phyloP scores from a whole-genome alignment of 2,888 invertebrate species.

The Leucozona laternaria region DNA sequence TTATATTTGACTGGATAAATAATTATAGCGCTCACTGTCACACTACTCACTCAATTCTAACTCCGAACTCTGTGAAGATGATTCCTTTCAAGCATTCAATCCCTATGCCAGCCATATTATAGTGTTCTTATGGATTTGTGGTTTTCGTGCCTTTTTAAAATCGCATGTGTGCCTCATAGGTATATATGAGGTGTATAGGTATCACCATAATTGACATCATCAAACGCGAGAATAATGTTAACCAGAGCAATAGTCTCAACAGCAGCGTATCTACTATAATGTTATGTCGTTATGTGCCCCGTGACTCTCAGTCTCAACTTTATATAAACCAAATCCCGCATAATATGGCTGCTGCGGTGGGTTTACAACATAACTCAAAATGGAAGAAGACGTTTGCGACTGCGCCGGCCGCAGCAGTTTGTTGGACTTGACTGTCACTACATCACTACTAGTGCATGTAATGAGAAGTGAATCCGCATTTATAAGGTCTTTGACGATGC shows the following conservation, averaged over 20 bases:
- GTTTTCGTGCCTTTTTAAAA: conserved; percentile 14
- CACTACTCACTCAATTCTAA: conserved; percentile 1
- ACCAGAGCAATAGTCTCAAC: conserved; percentile 29
- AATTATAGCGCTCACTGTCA: conserved; percentile 32
- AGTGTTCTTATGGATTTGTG: conserved; percentile 15
- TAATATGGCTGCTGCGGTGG: conserved; percentile 1
- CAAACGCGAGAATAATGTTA: conserved; percentile 52
- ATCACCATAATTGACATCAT: conserved; percentile 67
- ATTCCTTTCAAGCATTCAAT: conserved; percentile 32
- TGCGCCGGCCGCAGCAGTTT: conserved; percentile 6
- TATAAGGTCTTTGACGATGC: conserved; percentile 68
- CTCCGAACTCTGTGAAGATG: conserved; percentile 18
- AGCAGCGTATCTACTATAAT: conserved; percentile 2
- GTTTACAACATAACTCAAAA: conserved; percentile 46
- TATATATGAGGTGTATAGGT: conserved; percentile 58
- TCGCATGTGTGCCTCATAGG: conserved; percentile 38
- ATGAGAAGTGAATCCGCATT: conserved; percentile 73
- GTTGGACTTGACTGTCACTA: conserved; percentile 57
- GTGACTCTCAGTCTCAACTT: background rate
- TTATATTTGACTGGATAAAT: background rate
- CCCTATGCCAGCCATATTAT: background rate
- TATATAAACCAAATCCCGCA: conserved; percentile 22
- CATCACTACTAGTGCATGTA: conserved; percentile 74
- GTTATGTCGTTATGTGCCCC: conserved; percentile 19
- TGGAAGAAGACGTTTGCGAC: conserved; percentile 53